Evolutionary conservation across 1,140 invertebrate genomes (phyloP), one percentile per base, ranked within the genome.

Genomic region (Drosophila pseudoananassae): DNA sequence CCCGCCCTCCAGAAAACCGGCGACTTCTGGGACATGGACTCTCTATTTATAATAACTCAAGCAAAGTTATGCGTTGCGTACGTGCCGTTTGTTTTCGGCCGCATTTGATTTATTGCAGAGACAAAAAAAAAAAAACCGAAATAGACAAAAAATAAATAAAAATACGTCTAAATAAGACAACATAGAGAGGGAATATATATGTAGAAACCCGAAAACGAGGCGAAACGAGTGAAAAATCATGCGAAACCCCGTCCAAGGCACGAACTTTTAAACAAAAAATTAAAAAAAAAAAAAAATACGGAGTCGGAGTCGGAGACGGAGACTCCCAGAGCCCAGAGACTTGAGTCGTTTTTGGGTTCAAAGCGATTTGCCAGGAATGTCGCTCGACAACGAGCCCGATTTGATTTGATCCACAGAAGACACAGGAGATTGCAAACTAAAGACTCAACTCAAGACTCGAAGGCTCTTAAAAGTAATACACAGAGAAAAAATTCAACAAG

Each of bases 41-140:
- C 49, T 66, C 61, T 75, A 52, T 64, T 72, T 70, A 75, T 85
- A 82, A 88, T 85, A 85, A 85, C 78, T 88, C 82, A 88, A 68
- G 45, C 66, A 53, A 52, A 87, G 78, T 87, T 82, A 87, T 87
- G 82, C 71, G 78, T 82, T 88, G 70, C 58, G 82, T 87, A 87
- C 82, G 82, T 87, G 82, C 70, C 75, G 68, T 78, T 87, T 60
- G 73, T 75, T 70, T 74, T 71, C 43, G 72, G 59, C 68, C 68
- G 73, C 77, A 65, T 88, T 87, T 87, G 82, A 87, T 88, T 87
- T 87, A 87, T 88, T 66, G 43, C 63, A 51, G 29, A 69, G 58
- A 66, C 59, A 66, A 77, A 51, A 55, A 43, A 15, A 17, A 7
- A 7, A 10, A 14, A 10, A 17, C 9, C 2, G 3, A 46, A 52